These are phyloP conservation scores for Seriola rivoliana DNA, from an alignment of 2,113 vertebrate genomes.

Conservation along the genomic window DNA sequence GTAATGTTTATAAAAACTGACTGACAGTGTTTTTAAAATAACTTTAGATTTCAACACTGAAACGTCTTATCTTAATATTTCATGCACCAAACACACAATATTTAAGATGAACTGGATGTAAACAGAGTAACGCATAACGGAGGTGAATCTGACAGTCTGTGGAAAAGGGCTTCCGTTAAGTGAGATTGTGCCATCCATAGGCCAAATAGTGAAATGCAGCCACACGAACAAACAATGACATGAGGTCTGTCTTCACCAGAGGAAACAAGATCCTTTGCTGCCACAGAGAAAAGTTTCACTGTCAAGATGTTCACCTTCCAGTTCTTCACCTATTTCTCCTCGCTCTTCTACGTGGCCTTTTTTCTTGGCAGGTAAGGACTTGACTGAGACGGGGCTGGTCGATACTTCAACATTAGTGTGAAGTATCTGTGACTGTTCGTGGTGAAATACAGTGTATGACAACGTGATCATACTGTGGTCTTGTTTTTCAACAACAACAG, in stretches of 20 bases:
- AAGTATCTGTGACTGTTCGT: too few relatives aligned
- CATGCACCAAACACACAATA: background rate
- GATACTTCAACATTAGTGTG: background rate
- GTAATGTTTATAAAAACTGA: background rate
- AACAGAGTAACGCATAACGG: background rate
- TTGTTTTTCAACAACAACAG: background rate
- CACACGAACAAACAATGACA: slow-evolving; percentile 73
- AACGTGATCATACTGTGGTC: background rate
- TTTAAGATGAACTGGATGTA: background rate
- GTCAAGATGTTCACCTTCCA: slow-evolving; percentile 96
- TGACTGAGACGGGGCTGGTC: background rate
- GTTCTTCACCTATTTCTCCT: slow-evolving; percentile 96
- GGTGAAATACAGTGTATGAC: background rate
- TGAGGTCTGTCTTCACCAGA: slow-evolving; percentile 85
- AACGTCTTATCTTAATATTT: background rate
- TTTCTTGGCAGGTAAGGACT: slow-evolving; percentile 92
- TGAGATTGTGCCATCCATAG: slow-evolving; percentile 44
- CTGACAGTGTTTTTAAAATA: too few relatives aligned
- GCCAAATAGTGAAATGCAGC: slow-evolving; percentile 46
- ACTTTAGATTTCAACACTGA: background rate
- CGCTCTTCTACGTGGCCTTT: slow-evolving; percentile 94
- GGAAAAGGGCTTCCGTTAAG: slow-evolving; percentile 1
- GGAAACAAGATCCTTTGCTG: slow-evolving; percentile 87
- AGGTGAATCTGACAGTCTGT: background rate
- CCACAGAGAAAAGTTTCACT: slow-evolving; percentile 90